Conservation (phyloP, 2,797 vertebrate genomes). For the Gouania willdenowi region DNA sequence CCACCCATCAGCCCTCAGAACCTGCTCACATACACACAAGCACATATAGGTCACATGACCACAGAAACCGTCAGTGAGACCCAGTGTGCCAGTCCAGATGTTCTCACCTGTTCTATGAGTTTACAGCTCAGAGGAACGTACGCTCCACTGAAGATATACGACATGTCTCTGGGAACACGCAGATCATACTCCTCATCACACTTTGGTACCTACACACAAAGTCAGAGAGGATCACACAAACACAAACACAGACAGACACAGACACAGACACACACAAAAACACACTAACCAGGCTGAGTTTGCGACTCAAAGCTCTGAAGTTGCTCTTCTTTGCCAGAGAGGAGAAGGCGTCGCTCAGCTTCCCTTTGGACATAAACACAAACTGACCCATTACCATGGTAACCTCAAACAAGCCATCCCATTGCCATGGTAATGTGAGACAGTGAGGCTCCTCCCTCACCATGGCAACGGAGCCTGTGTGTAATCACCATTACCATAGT, state of each 20-base stretch:
- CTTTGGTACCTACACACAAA: slow-evolving; percentile 83
- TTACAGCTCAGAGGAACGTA: slow-evolving; percentile 93
- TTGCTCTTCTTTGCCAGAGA: slow-evolving; percentile 94
- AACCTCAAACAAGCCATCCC: too few relatives aligned
- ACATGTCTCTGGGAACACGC: slow-evolving; percentile 90
- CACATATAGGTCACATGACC: background rate
- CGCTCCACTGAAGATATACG: slow-evolving; percentile 92
- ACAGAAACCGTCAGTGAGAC: too few relatives aligned
- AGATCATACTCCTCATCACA: slow-evolving; percentile 89
- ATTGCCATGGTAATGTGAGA: too few relatives aligned
- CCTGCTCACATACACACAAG: slow-evolving; percentile 75
- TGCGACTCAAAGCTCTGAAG: slow-evolving; percentile 92
- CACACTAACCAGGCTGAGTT: slow-evolving; percentile 85
- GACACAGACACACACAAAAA: too few relatives aligned
- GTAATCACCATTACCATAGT: too few relatives aligned
- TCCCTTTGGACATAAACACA: slow-evolving; percentile 74
- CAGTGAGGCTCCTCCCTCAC: too few relatives aligned
- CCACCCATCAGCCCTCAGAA: slow-evolving; percentile 87
- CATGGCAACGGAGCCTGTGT: too few relatives aligned
- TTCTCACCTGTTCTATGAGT: slow-evolving; percentile 87
- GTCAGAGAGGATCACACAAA: too few relatives aligned
- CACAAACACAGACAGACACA: too few relatives aligned
- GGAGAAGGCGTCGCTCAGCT: slow-evolving; percentile 91
- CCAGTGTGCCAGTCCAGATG: background rate
- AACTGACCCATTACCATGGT: too few relatives aligned